Evolutionary conservation across 2,113 vertebrate species (phyloP).

Genomic region (Sebastes fasciatus): DNA sequence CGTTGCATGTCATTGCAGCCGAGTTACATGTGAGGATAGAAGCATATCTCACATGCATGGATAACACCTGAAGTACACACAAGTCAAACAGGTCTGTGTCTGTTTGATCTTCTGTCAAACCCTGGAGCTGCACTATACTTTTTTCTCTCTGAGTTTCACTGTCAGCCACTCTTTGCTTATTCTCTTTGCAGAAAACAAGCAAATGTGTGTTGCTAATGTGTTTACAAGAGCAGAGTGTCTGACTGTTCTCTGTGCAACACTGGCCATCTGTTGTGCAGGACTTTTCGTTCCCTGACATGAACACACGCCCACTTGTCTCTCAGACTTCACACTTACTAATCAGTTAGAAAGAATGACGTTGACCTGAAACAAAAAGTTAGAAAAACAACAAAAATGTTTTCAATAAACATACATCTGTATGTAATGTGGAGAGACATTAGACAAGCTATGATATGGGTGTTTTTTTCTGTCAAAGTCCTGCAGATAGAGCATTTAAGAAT

Average conservation of each 20-base stretch:
- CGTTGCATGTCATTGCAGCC: constrained; percentile 10
- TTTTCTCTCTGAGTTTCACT: not conserved
- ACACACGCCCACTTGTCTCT: constrained; percentile 53
- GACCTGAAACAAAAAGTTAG: constrained; percentile 13
- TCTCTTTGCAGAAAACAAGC: not conserved
- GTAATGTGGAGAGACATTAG: not conserved
- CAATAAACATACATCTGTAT: not conserved
- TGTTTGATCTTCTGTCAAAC: constrained; percentile 20
- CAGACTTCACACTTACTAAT: constrained; percentile 58
- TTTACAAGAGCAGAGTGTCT: constrained; percentile 26
- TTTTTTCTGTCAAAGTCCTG: constrained; percentile 1
- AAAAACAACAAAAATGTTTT: constrained; percentile 44
- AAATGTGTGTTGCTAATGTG: constrained; percentile 4
- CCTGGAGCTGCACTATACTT: not conserved
- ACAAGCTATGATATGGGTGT: not conserved
- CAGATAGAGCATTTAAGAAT: not conserved
- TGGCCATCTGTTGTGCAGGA: constrained; percentile 64
- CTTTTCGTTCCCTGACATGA: constrained; percentile 35
- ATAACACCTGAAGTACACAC: not conserved
- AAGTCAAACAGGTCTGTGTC: not conserved
- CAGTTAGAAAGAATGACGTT: constrained; percentile 26
- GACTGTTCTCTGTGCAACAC: constrained; percentile 24
- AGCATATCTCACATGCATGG: not conserved
- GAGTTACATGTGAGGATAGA: not conserved
- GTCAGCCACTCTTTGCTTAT: not conserved